Evolutionary conservation across 2,888 invertebrate species (phyloP).

Genomic region (Scrobipalpa atriplicella): DNA sequence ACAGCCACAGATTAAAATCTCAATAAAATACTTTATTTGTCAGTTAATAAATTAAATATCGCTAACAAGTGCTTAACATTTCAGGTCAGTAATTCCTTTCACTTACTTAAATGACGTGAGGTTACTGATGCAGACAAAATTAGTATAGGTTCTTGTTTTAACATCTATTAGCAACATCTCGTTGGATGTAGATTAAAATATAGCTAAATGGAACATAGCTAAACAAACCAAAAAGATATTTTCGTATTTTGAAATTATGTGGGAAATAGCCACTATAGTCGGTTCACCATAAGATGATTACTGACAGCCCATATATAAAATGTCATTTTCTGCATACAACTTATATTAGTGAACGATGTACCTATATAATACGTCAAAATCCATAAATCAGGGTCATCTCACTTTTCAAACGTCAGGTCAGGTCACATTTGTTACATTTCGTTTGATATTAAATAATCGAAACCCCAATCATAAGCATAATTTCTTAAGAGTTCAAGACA

Average conservation of each 20-base stretch:
- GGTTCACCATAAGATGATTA: no score
- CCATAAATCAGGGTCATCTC: neutral
- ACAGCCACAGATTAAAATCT: no score
- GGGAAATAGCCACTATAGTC: no score
- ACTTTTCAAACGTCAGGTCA: neutral
- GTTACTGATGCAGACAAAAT: neutral
- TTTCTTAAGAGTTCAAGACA: neutral
- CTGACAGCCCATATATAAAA: no score
- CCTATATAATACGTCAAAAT: no score
- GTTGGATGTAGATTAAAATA: neutral
- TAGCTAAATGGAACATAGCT: neutral
- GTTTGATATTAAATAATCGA: no score
- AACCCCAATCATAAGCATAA: neutral
- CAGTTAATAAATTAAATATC: no score
- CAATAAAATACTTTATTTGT: no score
- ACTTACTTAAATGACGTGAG: neutral
- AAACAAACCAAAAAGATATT: no score
- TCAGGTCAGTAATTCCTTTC: neutral
- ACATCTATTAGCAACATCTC: conserved; percentile 8
- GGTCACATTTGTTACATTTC: neutral
- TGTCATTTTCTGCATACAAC: no score
- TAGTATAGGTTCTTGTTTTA: neutral
- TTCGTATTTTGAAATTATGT: no score
- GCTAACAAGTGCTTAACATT: neutral
- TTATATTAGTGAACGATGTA: no score